These are phyloP conservation scores for Tetraneura akinire DNA, from an alignment of 1,140 invertebrate genomes.

Conservation along the genomic window DNA sequence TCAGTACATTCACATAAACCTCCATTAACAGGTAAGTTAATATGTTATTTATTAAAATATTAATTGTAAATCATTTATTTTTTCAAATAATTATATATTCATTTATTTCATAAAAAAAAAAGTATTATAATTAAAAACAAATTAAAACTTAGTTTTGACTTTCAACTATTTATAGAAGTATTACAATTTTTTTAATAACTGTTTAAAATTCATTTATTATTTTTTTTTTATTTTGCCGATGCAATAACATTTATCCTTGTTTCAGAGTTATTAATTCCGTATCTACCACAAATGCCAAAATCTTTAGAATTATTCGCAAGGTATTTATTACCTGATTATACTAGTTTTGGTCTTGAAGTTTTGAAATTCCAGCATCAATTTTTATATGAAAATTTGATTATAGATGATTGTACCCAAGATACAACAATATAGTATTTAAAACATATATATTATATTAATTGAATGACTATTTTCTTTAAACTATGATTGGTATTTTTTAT, in stretches of 20 bases:
- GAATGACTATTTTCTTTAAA: too few relatives aligned
- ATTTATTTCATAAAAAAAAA: too few relatives aligned
- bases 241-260: slow-evolving; percentile 55
- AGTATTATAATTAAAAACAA: too few relatives aligned
- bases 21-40: slow-evolving; percentile 65
- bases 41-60: slow-evolving; percentile 52
- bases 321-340: slow-evolving; percentile 80
- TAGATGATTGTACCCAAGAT: background rate
- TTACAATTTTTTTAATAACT: background rate
- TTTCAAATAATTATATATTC: too few relatives aligned
- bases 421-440: too few relatives aligned
- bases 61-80: too few relatives aligned
- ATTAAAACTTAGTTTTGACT: background rate
- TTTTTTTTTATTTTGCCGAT: too few relatives aligned
- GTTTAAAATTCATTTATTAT: background rate
- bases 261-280: slow-evolving; percentile 68
- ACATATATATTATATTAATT: too few relatives aligned
- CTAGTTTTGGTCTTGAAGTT: slow-evolving; percentile 82
- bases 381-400: slow-evolving; percentile 20
- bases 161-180: background rate
- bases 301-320: slow-evolving; percentile 88
- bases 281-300: slow-evolving; percentile 64
- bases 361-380: slow-evolving; percentile 57
- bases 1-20: slow-evolving; percentile 91
- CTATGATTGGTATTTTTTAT: too few relatives aligned